A percentile compares a stretch with the other conserved stretches of the same genome.
Conservation (phyloP, 2,797 vertebrate species). For the Poliocrania exsul region DNA sequence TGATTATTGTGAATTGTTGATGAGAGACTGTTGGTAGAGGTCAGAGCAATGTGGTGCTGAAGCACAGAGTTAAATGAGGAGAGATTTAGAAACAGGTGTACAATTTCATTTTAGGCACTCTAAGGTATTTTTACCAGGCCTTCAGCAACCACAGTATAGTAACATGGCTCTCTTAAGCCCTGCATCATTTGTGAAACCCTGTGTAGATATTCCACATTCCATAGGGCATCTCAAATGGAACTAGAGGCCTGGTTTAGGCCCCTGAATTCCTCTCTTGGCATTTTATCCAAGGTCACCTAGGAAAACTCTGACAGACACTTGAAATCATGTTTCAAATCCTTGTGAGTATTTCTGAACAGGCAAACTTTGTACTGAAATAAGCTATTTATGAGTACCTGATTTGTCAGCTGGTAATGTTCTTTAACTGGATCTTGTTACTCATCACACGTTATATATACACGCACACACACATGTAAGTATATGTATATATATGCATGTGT, state of each 20-base stretch:
- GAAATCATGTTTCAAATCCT: fast-evolving
- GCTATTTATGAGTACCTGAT: conserved; percentile 6
- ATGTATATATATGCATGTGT: background rate
- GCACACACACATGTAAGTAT: background rate
- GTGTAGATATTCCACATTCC: background rate
- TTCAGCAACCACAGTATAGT: background rate
- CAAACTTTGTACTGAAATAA: background rate
- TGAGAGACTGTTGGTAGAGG: background rate
- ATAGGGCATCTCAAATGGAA: background rate
- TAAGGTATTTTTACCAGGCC: background rate
- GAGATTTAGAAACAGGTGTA: background rate
- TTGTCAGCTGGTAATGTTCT: conserved; percentile 7
- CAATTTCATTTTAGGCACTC: background rate
- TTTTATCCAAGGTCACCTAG: background rate
- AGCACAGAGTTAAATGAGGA: background rate
- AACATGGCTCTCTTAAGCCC: background rate
- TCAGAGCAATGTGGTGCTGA: background rate
- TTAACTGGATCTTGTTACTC: conserved; percentile 26
- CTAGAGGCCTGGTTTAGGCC: background rate
- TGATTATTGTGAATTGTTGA: background rate
- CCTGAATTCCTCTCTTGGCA: background rate
- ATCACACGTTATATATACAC: background rate
- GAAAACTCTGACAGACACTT: background rate
- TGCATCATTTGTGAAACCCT: background rate
- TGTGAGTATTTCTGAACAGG: background rate